Conservation (phyloP, 1,140 invertebrate genomes). For the Drosophila guanche region DNA sequence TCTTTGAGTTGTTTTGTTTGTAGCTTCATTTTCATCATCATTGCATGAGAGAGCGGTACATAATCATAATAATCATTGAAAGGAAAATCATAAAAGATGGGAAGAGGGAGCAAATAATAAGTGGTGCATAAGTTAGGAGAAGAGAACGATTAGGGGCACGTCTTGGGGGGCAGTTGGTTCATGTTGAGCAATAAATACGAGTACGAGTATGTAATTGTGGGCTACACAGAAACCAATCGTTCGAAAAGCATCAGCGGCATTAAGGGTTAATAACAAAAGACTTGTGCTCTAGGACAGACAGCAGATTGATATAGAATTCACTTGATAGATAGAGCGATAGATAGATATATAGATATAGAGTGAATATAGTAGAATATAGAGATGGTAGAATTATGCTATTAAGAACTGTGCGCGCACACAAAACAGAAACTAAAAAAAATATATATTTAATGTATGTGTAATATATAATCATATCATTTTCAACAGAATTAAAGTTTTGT, state of each 20-base stretch:
- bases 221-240: conserved; percentile 5
- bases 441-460: conserved; percentile 24
- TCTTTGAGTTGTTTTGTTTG: neutral
- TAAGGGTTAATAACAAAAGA: conserved; percentile 66
- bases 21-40: conserved; percentile 48
- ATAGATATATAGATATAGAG: conserved; percentile 28
- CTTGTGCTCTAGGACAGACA: conserved; percentile 53
- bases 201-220: too few relatives aligned
- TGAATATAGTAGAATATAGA: conserved; percentile 21
- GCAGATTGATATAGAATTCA: conserved; percentile 33
- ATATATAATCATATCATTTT: conserved; percentile 10
- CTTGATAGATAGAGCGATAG: conserved; percentile 34
- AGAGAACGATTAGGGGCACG: too few relatives aligned
- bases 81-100: conserved; percentile 30
- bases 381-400: conserved; percentile 53
- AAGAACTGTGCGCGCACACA: conserved; percentile 57
- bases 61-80: conserved; percentile 22
- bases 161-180: conserved; percentile 1
- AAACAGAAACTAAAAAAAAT: conserved; percentile 48
- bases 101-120: conserved; percentile 29
- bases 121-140: conserved; percentile 19
- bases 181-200: conserved; percentile 35
- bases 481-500: conserved; percentile 50
- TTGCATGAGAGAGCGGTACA: conserved; percentile 39
- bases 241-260: conserved; percentile 57